These are phyloP conservation scores for Ciconia boyciana DNA, from an alignment of 2,113 vertebrate species.

Conservation along the genomic window DNA sequence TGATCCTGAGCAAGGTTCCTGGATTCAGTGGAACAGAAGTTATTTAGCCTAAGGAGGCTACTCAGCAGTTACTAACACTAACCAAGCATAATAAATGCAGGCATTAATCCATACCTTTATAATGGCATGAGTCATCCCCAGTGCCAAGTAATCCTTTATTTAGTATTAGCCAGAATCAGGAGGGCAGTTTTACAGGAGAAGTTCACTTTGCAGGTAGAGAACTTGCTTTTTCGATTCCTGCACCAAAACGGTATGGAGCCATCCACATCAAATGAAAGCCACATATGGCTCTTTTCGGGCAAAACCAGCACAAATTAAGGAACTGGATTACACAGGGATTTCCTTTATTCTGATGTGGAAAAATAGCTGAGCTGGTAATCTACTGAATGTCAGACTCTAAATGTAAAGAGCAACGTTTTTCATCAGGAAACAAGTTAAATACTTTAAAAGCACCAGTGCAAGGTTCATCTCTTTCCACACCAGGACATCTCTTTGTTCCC, in stretches of 20 bases:
- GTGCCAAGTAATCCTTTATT: slow-evolving; percentile 7
- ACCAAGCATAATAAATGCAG: neutral
- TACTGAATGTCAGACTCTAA: neutral
- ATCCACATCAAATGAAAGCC: neutral
- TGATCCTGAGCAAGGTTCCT: neutral
- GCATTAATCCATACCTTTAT: slow-evolving; percentile 30
- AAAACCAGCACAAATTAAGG: neutral
- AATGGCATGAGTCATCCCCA: slow-evolving; percentile 1
- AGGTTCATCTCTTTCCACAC: neutral
- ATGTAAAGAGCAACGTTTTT: neutral
- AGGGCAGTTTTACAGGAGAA: neutral
- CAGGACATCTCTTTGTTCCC: neutral
- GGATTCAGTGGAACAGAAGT: neutral
- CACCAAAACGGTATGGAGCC: neutral
- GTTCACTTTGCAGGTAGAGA: neutral
- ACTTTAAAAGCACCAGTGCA: neutral
- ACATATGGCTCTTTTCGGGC: neutral
- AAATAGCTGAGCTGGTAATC: neutral
- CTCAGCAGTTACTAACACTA: slow-evolving; percentile 12
- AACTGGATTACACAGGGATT: neutral
- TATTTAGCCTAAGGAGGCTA: neutral
- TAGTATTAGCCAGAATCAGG: neutral
- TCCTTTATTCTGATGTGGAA: neutral
- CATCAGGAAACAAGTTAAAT: neutral
- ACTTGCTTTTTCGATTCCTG: neutral